Conservation (phyloP, 1,140 invertebrate species). For the Phortica variegata region DNA sequence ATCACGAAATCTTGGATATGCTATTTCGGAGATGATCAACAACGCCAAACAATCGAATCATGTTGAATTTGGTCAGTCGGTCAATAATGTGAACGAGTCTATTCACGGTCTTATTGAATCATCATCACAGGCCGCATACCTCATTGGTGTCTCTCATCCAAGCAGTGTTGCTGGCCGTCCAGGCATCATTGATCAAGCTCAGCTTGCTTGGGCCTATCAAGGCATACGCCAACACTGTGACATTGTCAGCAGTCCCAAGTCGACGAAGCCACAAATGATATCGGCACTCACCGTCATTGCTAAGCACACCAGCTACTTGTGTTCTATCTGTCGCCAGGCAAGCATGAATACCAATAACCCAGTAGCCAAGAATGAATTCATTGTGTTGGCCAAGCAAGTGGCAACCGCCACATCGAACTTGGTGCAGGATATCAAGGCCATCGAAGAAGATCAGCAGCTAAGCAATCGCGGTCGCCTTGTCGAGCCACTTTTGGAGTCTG, state of each 20-base stretch:
- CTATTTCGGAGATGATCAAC: constrained; percentile 92
- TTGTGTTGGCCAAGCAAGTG: constrained; percentile 96
- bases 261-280: constrained; percentile 83
- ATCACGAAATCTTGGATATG: constrained; percentile 83
- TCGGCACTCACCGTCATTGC: constrained; percentile 92
- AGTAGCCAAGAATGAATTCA: constrained; percentile 93
- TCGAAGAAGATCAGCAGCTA: constrained; percentile 82
- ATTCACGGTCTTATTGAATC: constrained; percentile 94
- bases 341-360: constrained; percentile 91
- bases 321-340: constrained; percentile 90
- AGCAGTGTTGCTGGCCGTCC: constrained; percentile 86
- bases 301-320: constrained; percentile 93
- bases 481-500: constrained; percentile 82
- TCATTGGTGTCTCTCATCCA: constrained; percentile 88
- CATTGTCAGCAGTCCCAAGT: constrained; percentile 73
- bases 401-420: constrained; percentile 93
- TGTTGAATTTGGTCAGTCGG: constrained; percentile 84
- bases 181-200: constrained; percentile 88
- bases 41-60: constrained; percentile 86
- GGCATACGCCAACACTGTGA: constrained; percentile 88
- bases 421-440: constrained; percentile 92
- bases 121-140: constrained; percentile 89
- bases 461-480: constrained; percentile 72
- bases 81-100: constrained; percentile 79
- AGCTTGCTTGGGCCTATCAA: constrained; percentile 83